Conservation (phyloP, 1,140 invertebrate species). For the Eulimnadia texana region DNA sequence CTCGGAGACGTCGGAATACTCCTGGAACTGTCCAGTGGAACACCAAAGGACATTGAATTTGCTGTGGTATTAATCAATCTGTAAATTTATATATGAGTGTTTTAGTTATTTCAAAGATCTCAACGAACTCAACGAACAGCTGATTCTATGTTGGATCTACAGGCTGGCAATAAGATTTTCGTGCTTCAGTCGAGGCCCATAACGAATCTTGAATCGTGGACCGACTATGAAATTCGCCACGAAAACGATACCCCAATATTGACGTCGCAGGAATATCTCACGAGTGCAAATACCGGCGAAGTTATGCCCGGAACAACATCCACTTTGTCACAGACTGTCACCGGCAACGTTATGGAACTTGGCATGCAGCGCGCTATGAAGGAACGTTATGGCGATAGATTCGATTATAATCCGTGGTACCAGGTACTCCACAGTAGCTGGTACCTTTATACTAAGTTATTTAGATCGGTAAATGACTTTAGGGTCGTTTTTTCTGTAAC, state of each 20-base stretch:
- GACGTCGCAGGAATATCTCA: constrained; percentile 28
- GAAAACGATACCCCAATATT: constrained; percentile 47
- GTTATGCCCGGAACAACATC: constrained; percentile 38
- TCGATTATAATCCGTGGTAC: constrained; percentile 4
- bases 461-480: too few species aligned
- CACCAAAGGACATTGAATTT: constrained; percentile 61
- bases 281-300: constrained; percentile 37
- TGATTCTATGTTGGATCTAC: neutral
- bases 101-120: too few species aligned
- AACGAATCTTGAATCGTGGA: constrained; percentile 49
- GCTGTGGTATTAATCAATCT: constrained; percentile 37
- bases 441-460: too few species aligned
- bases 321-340: constrained; percentile 30
- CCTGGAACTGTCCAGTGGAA: constrained; percentile 46
- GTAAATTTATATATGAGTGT: too few species aligned
- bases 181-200: constrained; percentile 57
- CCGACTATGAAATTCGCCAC: constrained; percentile 53
- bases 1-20: constrained; percentile 33
- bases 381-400: neutral
- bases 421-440: too few species aligned
- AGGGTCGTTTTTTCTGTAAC: constrained; percentile 11
- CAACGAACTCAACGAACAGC: too few species aligned
- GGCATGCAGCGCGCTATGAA: constrained; percentile 21
- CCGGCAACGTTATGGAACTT: constrained; percentile 27
- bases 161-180: constrained; percentile 30